Base-by-base conservation (phyloP, 92 coral and sea anemone species). In the Plumapathes pennacea region DNA sequence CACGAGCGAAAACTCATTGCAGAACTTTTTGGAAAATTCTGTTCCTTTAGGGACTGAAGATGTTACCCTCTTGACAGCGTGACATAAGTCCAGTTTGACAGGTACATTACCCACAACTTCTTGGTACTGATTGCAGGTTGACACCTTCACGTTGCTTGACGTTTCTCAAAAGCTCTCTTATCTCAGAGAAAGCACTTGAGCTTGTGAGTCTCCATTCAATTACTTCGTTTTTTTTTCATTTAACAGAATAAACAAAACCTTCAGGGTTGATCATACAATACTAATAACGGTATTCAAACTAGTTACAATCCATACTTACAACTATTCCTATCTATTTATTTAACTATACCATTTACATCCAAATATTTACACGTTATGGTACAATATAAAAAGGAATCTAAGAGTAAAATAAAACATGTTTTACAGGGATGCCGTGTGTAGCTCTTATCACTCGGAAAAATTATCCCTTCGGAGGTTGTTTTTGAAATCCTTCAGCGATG, bases 71-170 rank as follows among this genome's bases (percentile, higher is more conserved):
- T 74, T 65, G 0, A 64, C 60, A 10, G 74, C 82, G 40, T 74
- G 82, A 13, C 63, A 64, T 5, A 72, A 6, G 20, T 72, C 80
- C 14, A 74, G 67, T 34, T 64, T 64, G 14, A 74, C 60, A 17
- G 56, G 40, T 9, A 29, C 25, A 4, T 74, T 32, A 10, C 60
- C 74, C 34, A 74, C 33, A 18, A 64, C 49, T 1, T 50, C 33
- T 46, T 74, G 61, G 32, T 43, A 43, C 33, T 30, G 29, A 17
- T 37, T 5, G 19, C 5, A 58, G 2, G 2, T 34, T 20, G 21
- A 29, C 40, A 10, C 57, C 42, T 4, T 34, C 14, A 11, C 83
- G 38, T 10, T 34, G 21, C 0, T 76, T 57, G 8, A 66, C 53
- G 9, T 19, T 39, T 2, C 32, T 14, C 0, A 57, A 40, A 2